phyloP scores from a whole-genome alignment of 2,888 invertebrate genomes.

The Unio pictorum region DNA sequence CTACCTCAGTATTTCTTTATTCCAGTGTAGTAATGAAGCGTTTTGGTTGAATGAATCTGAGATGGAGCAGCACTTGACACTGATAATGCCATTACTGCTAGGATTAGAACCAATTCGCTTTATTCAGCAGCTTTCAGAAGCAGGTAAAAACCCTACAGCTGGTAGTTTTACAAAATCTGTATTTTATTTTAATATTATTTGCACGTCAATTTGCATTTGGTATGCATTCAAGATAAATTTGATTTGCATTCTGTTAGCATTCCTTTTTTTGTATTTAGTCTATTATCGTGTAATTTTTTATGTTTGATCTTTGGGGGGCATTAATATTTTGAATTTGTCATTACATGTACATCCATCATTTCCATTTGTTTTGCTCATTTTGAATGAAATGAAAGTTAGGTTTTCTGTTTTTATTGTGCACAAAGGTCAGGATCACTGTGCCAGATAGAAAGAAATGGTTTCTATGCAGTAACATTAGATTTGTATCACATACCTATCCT shows the following conservation, averaged over 20 bases:
- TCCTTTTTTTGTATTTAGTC: no score
- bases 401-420: conserved; percentile 2
- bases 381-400: conserved; percentile 5
- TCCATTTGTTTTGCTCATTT: no score
- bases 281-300: no score
- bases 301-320: no score
- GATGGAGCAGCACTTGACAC: conserved; percentile 47
- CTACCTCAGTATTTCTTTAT: not conserved
- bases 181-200: conserved; percentile 10
- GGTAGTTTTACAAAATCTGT: no score
- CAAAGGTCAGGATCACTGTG: no score
- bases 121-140: conserved; percentile 39
- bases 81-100: conserved; percentile 45
- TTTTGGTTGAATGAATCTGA: conserved; percentile 59
- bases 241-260: not conserved
- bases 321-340: no score
- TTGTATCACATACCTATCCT: no score
- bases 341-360: no score
- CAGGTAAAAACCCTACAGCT: no score
- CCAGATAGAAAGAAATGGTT: no score
- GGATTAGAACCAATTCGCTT: conserved; percentile 63
- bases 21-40: conserved; percentile 36
- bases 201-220: not conserved
- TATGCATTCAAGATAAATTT: not conserved
- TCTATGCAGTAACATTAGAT: no score